A percentile compares a stretch with the other conserved stretches of the same genome.
These are phyloP conservation scores for Prolemur simus DNA, from an alignment of 2,113 vertebrate genomes.

Conservation along the genomic window DNA sequence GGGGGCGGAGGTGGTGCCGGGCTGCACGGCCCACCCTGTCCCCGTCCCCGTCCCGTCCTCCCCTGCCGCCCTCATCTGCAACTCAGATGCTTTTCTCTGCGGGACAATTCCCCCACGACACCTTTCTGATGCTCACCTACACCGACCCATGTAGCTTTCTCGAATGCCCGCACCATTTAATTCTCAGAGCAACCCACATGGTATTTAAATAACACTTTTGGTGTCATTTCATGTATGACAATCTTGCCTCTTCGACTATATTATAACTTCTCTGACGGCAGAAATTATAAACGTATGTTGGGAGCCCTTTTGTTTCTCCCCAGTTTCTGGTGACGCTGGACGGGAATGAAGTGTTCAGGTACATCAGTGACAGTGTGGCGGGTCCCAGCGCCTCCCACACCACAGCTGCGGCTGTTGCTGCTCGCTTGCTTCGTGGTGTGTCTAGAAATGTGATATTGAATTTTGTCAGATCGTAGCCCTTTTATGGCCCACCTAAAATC, in stretches of 20 bases:
- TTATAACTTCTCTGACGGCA: neutral
- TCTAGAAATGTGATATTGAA: neutral
- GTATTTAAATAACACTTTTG: neutral
- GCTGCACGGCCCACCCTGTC: too few species aligned
- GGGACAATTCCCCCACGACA: neutral
- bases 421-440: neutral
- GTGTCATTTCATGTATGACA: neutral
- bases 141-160: neutral
- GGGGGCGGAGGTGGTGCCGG: neutral
- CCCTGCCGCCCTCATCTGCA: neutral
- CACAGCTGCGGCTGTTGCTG: neutral
- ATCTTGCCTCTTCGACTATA: neutral
- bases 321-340: neutral
- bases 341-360: neutral
- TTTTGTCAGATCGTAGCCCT: neutral
- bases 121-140: neutral
- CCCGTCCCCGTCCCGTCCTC: neutral
- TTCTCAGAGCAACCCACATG: neutral
- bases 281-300: neutral
- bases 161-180: neutral
- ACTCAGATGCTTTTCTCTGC: neutral
- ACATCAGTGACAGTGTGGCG: fast-evolving
- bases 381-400: neutral
- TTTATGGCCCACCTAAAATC: neutral
- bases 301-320: neutral